These are phyloP conservation scores for Oreocharis arfaki DNA, from an alignment of 2,113 vertebrate species.

Conservation along the genomic window DNA sequence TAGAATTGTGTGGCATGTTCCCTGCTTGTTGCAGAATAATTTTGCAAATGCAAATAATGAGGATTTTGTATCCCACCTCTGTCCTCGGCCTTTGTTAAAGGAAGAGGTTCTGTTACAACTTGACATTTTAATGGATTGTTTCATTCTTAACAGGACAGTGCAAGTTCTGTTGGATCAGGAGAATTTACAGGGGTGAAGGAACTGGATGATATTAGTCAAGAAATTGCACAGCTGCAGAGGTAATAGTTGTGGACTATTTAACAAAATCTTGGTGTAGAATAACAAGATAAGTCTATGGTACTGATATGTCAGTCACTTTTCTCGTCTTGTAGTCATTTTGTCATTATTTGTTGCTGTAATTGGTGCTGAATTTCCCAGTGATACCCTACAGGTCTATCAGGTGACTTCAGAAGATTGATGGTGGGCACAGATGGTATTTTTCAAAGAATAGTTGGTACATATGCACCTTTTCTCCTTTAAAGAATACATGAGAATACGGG, in stretches of 20 bases:
- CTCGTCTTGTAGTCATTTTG: not conserved
- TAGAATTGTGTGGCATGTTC: not conserved
- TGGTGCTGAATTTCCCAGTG: not conserved
- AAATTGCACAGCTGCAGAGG: constrained; percentile 95
- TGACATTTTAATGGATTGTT: not conserved
- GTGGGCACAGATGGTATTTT: not conserved
- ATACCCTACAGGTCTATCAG: not conserved
- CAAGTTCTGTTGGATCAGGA: constrained; percentile 87
- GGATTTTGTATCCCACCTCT: not conserved
- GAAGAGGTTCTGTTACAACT: not conserved
- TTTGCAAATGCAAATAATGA: not conserved
- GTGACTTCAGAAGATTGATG: not conserved
- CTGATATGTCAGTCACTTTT: not conserved
- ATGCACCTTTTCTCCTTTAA: not conserved
- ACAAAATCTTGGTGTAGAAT: not conserved
- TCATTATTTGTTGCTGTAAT: not conserved
- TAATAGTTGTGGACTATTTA: constrained; percentile 16
- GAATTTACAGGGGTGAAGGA: constrained; percentile 97
- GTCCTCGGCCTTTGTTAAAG: not conserved
- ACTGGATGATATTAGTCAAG: constrained; percentile 94
- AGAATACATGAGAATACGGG: not conserved
- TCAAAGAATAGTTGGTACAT: not conserved
- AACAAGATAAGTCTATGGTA: not conserved
- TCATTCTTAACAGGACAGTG: constrained; percentile 82
- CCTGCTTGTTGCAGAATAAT: not conserved